Evolutionary conservation across 2,113 vertebrate species (phyloP).

Genomic region (Chloebia gouldiae): DNA sequence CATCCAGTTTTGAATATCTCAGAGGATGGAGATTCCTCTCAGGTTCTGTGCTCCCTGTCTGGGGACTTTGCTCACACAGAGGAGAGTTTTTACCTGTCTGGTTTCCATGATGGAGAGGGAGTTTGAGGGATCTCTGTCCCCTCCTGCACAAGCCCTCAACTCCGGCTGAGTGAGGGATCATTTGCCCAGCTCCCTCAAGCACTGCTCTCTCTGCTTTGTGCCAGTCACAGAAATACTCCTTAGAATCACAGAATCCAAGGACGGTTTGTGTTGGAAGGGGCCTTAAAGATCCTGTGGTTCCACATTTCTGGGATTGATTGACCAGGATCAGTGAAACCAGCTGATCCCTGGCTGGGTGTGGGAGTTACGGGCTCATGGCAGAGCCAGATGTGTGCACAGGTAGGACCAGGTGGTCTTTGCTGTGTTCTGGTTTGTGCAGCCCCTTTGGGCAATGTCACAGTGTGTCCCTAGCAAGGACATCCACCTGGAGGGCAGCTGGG

Average conservation of each 20-base stretch:
- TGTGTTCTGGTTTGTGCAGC: background rate
- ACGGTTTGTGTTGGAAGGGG: background rate
- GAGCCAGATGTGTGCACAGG: background rate
- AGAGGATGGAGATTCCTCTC: background rate
- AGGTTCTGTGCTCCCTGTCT: background rate
- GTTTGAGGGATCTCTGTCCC: accelerated
- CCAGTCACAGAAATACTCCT: background rate
- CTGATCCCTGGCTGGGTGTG: background rate
- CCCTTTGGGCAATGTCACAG: background rate
- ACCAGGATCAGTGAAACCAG: too few relatives aligned
- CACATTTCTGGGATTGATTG: background rate
- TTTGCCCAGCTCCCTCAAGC: background rate
- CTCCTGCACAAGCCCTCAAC: accelerated
- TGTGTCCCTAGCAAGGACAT: background rate
- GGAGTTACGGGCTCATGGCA: background rate
- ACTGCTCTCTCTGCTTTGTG: background rate
- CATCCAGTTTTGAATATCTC: background rate
- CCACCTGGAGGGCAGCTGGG: background rate
- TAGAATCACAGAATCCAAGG: background rate
- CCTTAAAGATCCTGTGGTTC: background rate
- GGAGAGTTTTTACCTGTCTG: background rate
- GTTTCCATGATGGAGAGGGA: background rate
- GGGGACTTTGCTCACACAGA: accelerated
- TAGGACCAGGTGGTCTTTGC: background rate
- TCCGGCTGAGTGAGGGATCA: background rate